Evolutionary conservation across 2,113 vertebrate genomes (phyloP), one percentile per base, ranked within the genome.

Genomic region (Chitala chitala): DNA sequence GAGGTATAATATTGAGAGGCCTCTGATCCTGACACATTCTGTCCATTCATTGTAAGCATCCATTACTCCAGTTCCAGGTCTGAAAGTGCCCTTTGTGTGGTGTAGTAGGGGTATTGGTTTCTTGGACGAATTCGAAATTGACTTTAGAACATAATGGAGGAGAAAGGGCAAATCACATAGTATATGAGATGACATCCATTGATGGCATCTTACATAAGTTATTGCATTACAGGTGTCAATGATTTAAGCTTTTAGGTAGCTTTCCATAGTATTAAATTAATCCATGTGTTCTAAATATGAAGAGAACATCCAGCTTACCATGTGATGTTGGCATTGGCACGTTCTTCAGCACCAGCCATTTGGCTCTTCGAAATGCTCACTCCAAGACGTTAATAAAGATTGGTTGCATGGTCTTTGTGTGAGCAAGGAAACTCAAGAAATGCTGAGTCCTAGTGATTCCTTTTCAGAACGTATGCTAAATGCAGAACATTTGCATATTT

Each of bases 21-120:
- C 15, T 44, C 44, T 46, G 40, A 33, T 75, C 40, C 73, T 58
- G 24, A 40, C 58, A 10, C 40, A 59, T 42, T n/a, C n/a, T n/a
- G n/a, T n/a, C n/a, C n/a, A n/a, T 75, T 61, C 55, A 75, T 54
- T 40, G 31, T n/a, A 64, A n/a, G n/a, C 72, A 74, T 74, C 54
- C 40, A 54, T 69, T 26, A 3, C 54, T 20, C n/a, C 40, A 50
- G 36, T 50, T 46, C 20, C n/a, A 36, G 3, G 55, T 61, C 46
- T 44, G 54, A 61, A 12, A 42, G n/a, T 63, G 63, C 46, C 42
- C 20, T 63, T 22, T 55, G 20, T 17, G 54, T 71, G 42, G 54
- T 63, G 61, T 46, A 68, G 36, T 69, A 22, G 42, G 44, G 56
- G 26, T 50, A 29, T 71, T 70, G 51, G 33, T 59, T 22, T 22